Percentiles rank a stretch among this genome's conserved stretches.
Conservation (phyloP, 2,113 vertebrate genomes). For the Toxotes jaculatrix region DNA sequence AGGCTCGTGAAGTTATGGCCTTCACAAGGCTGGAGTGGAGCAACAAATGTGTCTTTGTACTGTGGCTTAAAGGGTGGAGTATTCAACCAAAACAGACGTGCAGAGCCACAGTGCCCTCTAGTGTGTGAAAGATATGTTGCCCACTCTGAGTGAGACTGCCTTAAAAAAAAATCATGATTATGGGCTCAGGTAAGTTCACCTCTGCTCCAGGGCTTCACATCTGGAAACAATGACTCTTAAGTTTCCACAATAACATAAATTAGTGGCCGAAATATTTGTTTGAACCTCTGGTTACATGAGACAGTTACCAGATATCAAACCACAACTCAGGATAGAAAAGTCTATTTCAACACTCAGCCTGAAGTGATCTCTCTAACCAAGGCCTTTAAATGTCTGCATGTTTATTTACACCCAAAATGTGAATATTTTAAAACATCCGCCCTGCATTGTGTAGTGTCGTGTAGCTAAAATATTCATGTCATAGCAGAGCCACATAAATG, state of each 20-base stretch:
- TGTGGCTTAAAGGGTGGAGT: slow-evolving; percentile 17
- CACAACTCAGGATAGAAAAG: not conserved
- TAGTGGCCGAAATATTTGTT: not conserved
- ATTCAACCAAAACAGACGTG: not conserved
- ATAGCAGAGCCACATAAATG: not conserved
- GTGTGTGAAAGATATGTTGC: slow-evolving; percentile 23
- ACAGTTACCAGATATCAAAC: not conserved
- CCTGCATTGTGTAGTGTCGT: not conserved
- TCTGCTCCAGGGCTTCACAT: not conserved
- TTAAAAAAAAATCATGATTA: not conserved
- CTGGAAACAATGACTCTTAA: not conserved
- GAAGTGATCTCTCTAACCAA: not conserved
- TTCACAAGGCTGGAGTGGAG: slow-evolving; percentile 30
- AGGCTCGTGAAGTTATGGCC: slow-evolving; percentile 33
- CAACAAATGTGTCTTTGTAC: slow-evolving; percentile 63
- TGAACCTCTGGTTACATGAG: not conserved
- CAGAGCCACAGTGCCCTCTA: slow-evolving; percentile 53
- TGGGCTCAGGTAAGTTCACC: not conserved
- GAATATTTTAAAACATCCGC: not conserved
- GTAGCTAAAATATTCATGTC: not conserved
- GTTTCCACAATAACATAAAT: not conserved
- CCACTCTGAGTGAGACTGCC: not conserved
- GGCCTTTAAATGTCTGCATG: not conserved
- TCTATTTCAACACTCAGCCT: not conserved
- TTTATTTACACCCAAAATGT: not conserved